Base-by-base conservation (phyloP, 2,797 vertebrate species). In the Sternarchorhynchus goeldii region DNA sequence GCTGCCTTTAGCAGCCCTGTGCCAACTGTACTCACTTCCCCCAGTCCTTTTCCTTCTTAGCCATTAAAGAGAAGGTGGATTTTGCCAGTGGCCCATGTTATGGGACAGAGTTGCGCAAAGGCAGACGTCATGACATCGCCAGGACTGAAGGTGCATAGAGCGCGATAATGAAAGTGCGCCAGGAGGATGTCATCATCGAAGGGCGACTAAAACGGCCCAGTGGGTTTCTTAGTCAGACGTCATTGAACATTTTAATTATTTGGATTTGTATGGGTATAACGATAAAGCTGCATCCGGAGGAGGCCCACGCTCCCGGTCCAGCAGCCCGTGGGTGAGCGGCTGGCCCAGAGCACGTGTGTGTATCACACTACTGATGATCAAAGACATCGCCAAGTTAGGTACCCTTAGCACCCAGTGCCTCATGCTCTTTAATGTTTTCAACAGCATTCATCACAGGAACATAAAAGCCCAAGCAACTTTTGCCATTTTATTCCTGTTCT, bases 351-450 rank as follows among this genome's bases (percentile, higher is more conserved):
- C 50, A 32, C 31, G 55, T 58, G 31, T 31, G 21, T 31, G 31
- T 55, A 18, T 18, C 63, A 34, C 12, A 56, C 55, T 72, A 39
- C 59, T 55, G 45, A 67, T 78, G 75, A 81, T 84, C 72, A 77
- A 85, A 76, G 71, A 59, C 29, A 16, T 56, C 36, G 71, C 75
- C 56, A 34, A 66, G 34, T 62, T 34, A 65, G 31, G 63, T 62
- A 57, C 29, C 76, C 78, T 81, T 75, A 80, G 75, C 74, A 72
- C 72, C 64, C 59, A 45, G 79, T 70, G 77, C 39, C 76, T 83
- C 77, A 74, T 25, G 60, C 70, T 79, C 73, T 85, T 85, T 84
- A 65, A 82, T 67, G 41, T 50, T 67, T 77, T 80, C 59, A 64
- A 62, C 17, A 67, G 50, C n/a, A 76, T 76, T 80, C 78, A 71